Evolutionary conservation across 2,888 invertebrate genomes (phyloP).

Genomic region (Venustoraphidia nigricollis): DNA sequence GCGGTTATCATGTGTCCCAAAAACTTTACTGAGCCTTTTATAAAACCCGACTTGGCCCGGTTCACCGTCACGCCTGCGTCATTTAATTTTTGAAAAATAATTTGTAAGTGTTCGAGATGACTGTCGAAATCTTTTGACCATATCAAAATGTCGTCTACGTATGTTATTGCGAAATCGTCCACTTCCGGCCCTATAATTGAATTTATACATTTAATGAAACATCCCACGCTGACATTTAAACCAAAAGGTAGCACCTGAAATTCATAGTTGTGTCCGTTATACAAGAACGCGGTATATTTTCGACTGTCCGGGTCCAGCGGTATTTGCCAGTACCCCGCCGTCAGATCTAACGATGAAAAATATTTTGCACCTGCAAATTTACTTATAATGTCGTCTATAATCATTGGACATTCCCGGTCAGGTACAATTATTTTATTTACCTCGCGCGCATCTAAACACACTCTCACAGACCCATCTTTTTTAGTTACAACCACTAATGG

Average conservation of each 20-base stretch:
- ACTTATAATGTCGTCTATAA: neutral
- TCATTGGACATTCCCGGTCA: too few species aligned
- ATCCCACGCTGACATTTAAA: neutral
- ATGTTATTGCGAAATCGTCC: neutral
- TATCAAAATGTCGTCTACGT: neutral
- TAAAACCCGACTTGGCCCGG: neutral
- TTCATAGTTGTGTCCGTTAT: neutral
- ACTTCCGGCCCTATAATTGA: neutral
- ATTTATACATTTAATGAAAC: neutral
- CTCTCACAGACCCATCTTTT: conserved; percentile 2
- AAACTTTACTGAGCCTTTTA: neutral
- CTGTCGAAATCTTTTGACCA: neutral
- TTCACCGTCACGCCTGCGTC: neutral
- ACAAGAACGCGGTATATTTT: neutral
- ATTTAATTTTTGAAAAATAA: neutral
- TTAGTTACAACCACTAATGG: conserved; percentile 4
- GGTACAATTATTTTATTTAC: neutral
- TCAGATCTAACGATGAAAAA: neutral
- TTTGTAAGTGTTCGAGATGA: neutral
- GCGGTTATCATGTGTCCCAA: neutral
- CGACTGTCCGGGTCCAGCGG: neutral
- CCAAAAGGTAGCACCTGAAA: conserved; percentile 1
- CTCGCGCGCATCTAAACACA: conserved; percentile 5
- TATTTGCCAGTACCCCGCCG: neutral
- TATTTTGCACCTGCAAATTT: neutral